These are phyloP conservation scores for Prionace glauca DNA, from an alignment of 2,797 vertebrate species.

Conservation along the genomic window DNA sequence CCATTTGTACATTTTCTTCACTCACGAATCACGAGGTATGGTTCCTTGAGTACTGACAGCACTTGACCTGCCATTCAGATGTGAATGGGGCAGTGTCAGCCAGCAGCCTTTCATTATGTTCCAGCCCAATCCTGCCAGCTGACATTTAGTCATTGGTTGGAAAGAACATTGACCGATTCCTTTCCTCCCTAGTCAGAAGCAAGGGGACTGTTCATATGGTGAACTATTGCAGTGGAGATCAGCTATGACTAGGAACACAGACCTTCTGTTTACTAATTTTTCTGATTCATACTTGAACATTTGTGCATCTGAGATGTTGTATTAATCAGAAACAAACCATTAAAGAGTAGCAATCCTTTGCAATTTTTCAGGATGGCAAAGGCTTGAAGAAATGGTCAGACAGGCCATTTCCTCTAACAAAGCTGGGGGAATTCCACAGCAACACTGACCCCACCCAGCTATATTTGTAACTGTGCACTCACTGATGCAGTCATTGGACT, in stretches of 20 bases:
- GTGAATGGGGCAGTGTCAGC: not conserved
- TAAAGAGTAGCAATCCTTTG: not conserved
- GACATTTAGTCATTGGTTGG: not conserved
- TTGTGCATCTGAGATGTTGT: not conserved
- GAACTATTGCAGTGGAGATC: not conserved
- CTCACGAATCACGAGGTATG: not conserved
- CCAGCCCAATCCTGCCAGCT: not conserved
- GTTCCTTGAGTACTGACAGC: not conserved
- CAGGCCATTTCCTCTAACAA: slow-evolving; percentile 3
- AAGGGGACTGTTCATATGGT: not conserved
- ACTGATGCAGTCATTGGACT: not conserved
- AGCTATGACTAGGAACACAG: not conserved
- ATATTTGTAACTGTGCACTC: not conserved
- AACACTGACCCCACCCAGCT: not conserved
- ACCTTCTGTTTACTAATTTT: too few species aligned
- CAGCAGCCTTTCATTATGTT: not conserved
- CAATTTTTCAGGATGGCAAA: not conserved
- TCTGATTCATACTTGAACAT: not conserved
- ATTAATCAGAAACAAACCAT: not conserved
- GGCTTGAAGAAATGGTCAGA: not conserved
- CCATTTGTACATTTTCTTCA: not conserved
- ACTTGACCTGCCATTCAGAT: not conserved
- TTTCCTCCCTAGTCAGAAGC: not conserved
- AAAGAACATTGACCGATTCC: not conserved
- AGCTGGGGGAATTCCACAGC: slow-evolving; percentile 2